phyloP scores from a whole-genome alignment of 2,113 vertebrate species.

The Trogon surrucura region DNA sequence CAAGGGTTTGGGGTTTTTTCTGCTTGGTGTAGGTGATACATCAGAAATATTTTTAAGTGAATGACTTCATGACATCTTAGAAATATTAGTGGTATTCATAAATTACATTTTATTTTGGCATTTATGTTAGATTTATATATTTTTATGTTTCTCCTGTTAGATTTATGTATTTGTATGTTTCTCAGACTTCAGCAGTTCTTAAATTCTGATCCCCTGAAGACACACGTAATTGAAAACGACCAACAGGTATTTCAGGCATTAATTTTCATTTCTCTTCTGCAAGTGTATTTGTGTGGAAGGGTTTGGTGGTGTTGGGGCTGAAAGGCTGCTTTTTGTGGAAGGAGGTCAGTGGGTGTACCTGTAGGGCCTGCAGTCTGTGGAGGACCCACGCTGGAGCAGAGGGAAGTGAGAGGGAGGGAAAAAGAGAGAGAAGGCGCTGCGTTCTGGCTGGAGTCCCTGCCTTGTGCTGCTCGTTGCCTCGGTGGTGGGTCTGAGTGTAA shows the following conservation, averaged over 20 bases:
- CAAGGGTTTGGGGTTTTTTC: neutral
- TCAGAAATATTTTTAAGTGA: neutral
- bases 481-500: neutral
- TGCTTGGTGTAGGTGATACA: neutral
- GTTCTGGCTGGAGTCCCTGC: neutral
- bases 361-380: neutral
- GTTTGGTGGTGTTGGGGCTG: neutral
- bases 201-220: constrained; percentile 61
- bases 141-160: no score
- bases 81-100: neutral
- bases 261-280: neutral
- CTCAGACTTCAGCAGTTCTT: constrained; percentile 73
- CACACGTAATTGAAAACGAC: neutral
- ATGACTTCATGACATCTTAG: neutral
- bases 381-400: neutral
- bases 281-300: neutral
- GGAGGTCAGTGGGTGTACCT: neutral
- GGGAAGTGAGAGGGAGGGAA: neutral
- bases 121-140: neutral
- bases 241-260: constrained; percentile 64
- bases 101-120: accelerated
- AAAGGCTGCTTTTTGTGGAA: neutral
- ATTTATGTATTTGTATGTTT: neutral
- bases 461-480: accelerated
- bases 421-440: neutral